Base-by-base conservation (phyloP, 2,113 vertebrate species). In the Gulo gulo region DNA sequence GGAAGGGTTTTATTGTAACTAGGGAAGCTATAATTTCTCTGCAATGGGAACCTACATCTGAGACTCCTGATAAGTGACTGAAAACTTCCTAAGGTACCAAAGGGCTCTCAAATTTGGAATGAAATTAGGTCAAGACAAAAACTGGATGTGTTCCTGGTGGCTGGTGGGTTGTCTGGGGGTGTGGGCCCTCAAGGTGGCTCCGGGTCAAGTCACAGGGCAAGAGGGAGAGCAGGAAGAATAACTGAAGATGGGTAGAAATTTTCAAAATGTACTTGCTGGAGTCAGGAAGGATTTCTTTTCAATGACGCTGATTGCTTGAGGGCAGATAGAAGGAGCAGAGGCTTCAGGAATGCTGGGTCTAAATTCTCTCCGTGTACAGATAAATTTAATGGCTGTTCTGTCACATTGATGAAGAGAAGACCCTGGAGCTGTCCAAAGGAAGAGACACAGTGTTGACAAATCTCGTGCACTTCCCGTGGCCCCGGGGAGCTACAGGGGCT, bases 321-420 rank as follows among this genome's bases (percentile, higher is more conserved):
- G 95, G 29, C 57, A 88, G 95, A 79, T n/a, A 81, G 69, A 79
- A 93, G 55, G 87, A 95, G 36, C 50, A 74, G 59, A 91, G 82
- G 16, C 73, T 79, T 82, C 42, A 14, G 2, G 36, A 78, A 92
- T 39, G 21, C 69, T 92, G 42, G 97, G 91, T 0, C 52, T 97
- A 78, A 88, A 88, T 95, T 98, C 76, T 87, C 83, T 93, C 20
- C 63, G 39, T 36, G 36, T 52, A 90, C 61, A 95, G 95, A 73
- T 74, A 97, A 94, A n/a, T 39, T 86, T 86, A 85, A 57, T 45
- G 90, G 42, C 34, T 78, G 1, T 34, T 69, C 92, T 0, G 0
- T 90, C 36, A 95, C n/a, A 34, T 26, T 96, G 92, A 61, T 31
- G 1, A 97, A 90, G 78, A 76, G 91, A 97, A 63, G 55, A 69